Base-by-base conservation (phyloP, 2,797 vertebrate species). In the Rhyacichthys aspro region DNA sequence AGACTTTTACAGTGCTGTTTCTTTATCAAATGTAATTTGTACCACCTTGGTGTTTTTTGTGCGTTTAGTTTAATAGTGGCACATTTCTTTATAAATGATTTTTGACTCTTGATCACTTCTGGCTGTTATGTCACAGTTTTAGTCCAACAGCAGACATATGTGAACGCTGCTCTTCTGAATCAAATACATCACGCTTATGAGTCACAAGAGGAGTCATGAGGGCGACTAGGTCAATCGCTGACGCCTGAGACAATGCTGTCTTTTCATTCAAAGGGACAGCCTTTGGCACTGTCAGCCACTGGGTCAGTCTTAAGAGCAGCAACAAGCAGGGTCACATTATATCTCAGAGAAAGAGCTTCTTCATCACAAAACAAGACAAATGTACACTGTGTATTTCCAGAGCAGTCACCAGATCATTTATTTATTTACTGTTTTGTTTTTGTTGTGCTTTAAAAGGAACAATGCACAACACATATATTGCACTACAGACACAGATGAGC, bases 111-210 rank as follows among this genome's bases (percentile, higher is more conserved):
- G 23, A 28, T 6, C 4, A 5, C 7, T 28, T 28, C 4, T 28
- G 7, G 4, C 23, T 28, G 23, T 28, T 28, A 28, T 28, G 11
- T 8, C 14, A 43, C 41, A n/a, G 6, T 14, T 16, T n/a, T n/a
- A 3, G 16, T 17, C 15, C 9, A 16, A 43, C 16, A n/a, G 19
- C 19, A 48, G 23, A 32, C 1, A 12, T 61, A 59, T 37, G 2
- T 74, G 73, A 85, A 83, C 77, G 78, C 69, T 12, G 12, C 63
- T 81, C 77, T 72, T 72, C 76, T 75, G 74, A 67, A 79, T 81
- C 80, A 78, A 82, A 86, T 83, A 84, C 84, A 86, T 81, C 72
- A 63, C 5, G 34, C 81, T 86, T 84, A 81, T 82, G 82, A 78
- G 80, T 80, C 73, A 82, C 70, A 82, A 78, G 78, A 65, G 68